Base-by-base conservation (phyloP, 2,888 invertebrate genomes). In the Heteromurus nitidus region DNA sequence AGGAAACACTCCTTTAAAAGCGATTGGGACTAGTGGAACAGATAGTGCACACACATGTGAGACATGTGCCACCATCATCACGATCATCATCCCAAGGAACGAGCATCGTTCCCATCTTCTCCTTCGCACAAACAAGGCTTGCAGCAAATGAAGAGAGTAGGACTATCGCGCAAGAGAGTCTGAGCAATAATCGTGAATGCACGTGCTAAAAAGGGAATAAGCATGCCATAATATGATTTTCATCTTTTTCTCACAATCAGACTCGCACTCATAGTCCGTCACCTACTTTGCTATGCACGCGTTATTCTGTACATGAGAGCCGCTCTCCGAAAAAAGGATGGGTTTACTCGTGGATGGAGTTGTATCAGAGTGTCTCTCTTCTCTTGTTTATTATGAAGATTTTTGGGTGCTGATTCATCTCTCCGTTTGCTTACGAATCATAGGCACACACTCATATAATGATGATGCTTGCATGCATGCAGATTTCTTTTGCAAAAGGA, bases 151-250 rank as follows among this genome's bases (percentile, higher is more conserved):
- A n/a, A n/a, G n/a, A n/a, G n/a, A n/a, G n/a, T n/a, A n/a, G n/a
- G n/a, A n/a, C n/a, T n/a, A n/a, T n/a, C n/a, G n/a, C n/a, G 50
- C 13, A 24, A 7, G 42, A 60, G 7, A 47, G 11, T 47, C 11
- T n/a, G 7, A 22, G 47, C 22, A 24, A 53, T 64, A 36, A 36
- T 64, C 26, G 5, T 47, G 62, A 69, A 7, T 77, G 22, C 77
- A 77, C 77, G 77, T 77, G 77, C 77, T 70, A 77, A 76, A 68
- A 60, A 76, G 24, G 30, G 58, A 76, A 42, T 64, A 26, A 62
- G 53, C 44, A 62, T 18, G 16, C 36, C 50, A n/a, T 50, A n/a
- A 11, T 50, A 7, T 36, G 18, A 9, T 58, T 24, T 58, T 11
- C 30, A 44, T 64, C 36, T 31, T 36, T 42, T 36, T 42, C 22